Percentiles rank a stretch among this genome's conserved stretches.
phyloP scores from a whole-genome alignment of 2,797 vertebrate species.

The Enteromius treurensis region DNA sequence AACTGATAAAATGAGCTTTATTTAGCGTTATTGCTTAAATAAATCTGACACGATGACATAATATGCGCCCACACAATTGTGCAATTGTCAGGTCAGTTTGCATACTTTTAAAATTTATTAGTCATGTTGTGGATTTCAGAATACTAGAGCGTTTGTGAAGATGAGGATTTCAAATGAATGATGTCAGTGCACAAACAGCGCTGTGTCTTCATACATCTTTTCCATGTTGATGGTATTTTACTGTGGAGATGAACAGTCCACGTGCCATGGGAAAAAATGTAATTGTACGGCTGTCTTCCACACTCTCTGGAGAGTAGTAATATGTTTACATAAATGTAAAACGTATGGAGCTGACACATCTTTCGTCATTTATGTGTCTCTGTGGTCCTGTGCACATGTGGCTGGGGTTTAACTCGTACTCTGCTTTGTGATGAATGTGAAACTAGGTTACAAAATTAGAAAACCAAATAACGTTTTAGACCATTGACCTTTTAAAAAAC shows the following conservation, averaged over 20 bases:
- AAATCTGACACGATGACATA: not conserved
- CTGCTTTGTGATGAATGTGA: not conserved
- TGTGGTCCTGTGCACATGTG: conserved; percentile 1
- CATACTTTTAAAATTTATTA: not conserved
- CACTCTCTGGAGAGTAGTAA: conserved; percentile 27
- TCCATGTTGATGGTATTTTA: not conserved
- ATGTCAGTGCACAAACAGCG: not conserved
- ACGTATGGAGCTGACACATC: conserved; percentile 35
- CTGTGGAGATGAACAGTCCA: conserved; percentile 15
- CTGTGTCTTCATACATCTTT: not conserved
- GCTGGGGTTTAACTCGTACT: not conserved
- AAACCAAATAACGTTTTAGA: not conserved
- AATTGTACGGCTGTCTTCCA: conserved; percentile 3
- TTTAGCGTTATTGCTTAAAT: conserved; percentile 14
- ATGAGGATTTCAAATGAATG: not conserved
- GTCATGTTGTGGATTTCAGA: not conserved
- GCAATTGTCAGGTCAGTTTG: conserved; percentile 6
- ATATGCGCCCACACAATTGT: not conserved
- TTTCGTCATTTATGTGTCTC: conserved; percentile 12
- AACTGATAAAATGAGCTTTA: not conserved
- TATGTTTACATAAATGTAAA: conserved; percentile 35
- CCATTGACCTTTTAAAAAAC: not conserved
- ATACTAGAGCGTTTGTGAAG: not conserved
- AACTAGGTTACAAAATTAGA: not conserved
- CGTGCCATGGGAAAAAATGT: conserved; percentile 21